Evolutionary conservation across 2,113 vertebrate species (phyloP).

Genomic region (Nyctibius bracteatus): DNA sequence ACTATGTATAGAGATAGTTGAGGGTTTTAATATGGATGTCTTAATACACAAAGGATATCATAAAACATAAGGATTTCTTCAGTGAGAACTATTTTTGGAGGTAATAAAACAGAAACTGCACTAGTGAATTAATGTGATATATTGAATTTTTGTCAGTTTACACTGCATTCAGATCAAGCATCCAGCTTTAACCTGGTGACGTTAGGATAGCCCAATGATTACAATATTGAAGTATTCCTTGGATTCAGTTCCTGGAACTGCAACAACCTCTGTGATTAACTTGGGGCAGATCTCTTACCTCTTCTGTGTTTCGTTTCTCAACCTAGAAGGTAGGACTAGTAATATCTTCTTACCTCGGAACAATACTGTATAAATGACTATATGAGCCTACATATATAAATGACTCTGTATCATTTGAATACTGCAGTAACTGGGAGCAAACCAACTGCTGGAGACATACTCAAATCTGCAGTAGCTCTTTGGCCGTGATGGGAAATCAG

Average conservation of each 20-base stretch:
- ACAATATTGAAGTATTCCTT: neutral
- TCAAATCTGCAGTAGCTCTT: neutral
- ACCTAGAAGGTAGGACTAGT: neutral
- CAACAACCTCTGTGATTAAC: neutral
- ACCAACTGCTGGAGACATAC: neutral
- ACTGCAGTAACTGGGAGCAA: neutral
- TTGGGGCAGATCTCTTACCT: neutral
- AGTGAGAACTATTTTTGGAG: neutral
- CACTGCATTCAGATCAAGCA: neutral
- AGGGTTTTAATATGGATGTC: neutral
- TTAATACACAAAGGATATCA: neutral
- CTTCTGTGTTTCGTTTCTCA: neutral
- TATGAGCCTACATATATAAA: neutral
- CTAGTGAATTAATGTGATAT: neutral
- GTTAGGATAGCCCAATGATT: neutral
- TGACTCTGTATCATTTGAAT: fast-evolving
- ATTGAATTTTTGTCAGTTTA: neutral
- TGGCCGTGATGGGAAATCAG: neutral
- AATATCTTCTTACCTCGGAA: neutral
- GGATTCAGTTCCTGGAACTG: neutral
- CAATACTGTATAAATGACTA: neutral
- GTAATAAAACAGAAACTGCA: neutral
- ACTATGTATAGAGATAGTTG: neutral
- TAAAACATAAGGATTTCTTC: neutral
- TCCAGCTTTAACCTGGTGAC: neutral